Evolutionary conservation across 2,113 vertebrate genomes (phyloP).

Genomic region (Trochalopteron elliotii): DNA sequence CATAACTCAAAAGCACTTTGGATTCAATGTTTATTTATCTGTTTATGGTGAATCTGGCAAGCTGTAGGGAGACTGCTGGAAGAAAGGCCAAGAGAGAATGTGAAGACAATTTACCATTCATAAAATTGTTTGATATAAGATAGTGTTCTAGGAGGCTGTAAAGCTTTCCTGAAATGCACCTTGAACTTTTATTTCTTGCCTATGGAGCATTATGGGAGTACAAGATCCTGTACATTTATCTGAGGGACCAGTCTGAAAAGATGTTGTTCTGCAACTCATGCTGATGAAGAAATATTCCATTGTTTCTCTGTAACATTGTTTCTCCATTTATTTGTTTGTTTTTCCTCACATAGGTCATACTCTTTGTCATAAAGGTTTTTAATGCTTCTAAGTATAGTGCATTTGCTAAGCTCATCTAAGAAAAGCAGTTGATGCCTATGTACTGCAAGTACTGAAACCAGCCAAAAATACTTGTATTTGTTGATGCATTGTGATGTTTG

Average conservation of each 20-base stretch:
- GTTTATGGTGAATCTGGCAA: background rate
- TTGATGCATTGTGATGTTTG: background rate
- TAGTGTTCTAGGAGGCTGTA: background rate
- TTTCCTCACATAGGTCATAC: background rate
- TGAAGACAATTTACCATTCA: background rate
- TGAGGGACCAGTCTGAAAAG: background rate
- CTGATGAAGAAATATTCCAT: background rate
- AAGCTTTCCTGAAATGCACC: background rate
- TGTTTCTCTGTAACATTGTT: background rate
- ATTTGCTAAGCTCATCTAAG: background rate
- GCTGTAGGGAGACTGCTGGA: background rate
- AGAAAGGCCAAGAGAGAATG: background rate
- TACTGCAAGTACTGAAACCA: background rate
- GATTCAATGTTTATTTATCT: background rate
- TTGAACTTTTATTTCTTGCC: background rate
- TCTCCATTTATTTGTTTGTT: background rate
- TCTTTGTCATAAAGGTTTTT: background rate
- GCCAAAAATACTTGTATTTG: background rate
- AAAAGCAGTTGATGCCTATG: background rate
- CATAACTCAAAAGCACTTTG: background rate
- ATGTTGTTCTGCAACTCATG: background rate
- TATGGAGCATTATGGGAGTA: background rate
- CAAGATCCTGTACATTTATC: background rate
- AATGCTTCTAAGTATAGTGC: background rate
- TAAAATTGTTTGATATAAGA: background rate